These are phyloP conservation scores for Thereuonema tuberculata DNA, from an alignment of 1,140 invertebrate species.

Conservation along the genomic window DNA sequence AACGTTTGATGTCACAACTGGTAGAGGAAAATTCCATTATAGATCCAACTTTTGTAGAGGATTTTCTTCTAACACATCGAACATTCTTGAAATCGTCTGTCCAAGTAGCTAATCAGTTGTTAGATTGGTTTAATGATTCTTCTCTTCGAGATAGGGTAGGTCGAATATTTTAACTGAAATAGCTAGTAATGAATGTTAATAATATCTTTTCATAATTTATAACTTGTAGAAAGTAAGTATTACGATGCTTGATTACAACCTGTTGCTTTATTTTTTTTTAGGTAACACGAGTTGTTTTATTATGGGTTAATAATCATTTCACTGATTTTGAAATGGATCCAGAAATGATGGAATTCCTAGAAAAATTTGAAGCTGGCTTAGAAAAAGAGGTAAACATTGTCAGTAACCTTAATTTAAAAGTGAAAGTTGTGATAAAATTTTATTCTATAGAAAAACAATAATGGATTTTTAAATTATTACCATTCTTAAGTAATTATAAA, in stretches of 20 bases:
- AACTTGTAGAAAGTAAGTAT: too few species aligned
- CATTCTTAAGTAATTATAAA: too few species aligned
- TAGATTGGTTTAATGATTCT: slow-evolving; percentile 68
- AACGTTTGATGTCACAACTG: slow-evolving; percentile 80
- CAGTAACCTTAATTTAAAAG: slow-evolving; percentile 5
- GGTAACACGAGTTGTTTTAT: slow-evolving; percentile 81
- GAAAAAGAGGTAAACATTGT: slow-evolving; percentile 72
- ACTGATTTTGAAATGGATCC: slow-evolving; percentile 96
- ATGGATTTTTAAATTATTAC: too few species aligned
- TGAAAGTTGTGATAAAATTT: background rate
- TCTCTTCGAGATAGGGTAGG: slow-evolving; percentile 52
- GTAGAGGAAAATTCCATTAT: slow-evolving; percentile 85
- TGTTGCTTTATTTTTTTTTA: slow-evolving; percentile 26
- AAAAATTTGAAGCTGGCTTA: slow-evolving; percentile 75
- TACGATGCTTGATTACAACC: too few species aligned
- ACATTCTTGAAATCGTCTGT: slow-evolving; percentile 81
- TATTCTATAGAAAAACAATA: too few species aligned
- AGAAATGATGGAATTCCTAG: slow-evolving; percentile 91
- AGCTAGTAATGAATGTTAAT: too few species aligned
- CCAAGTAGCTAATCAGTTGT: slow-evolving; percentile 67
- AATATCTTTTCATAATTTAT: too few species aligned
- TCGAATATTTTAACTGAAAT: background rate
- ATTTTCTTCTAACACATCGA: slow-evolving; percentile 94
- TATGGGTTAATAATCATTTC: slow-evolving; percentile 99
- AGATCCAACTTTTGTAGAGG: slow-evolving; percentile 95